phyloP scores from a whole-genome alignment of 2,888 invertebrate genomes.

The Cosmia pyralina region DNA sequence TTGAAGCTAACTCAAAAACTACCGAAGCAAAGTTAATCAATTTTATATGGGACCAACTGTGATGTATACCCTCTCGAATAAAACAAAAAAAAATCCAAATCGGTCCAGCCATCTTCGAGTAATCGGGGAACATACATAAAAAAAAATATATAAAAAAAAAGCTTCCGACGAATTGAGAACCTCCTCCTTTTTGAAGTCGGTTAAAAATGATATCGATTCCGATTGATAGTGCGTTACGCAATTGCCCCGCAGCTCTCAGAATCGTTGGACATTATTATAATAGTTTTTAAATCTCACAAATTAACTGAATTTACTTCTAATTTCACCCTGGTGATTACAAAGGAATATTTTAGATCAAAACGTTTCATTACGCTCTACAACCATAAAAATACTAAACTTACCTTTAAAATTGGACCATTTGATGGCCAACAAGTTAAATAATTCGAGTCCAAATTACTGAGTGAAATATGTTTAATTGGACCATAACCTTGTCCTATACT shows the following conservation, averaged over 20 bases:
- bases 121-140: too few species aligned
- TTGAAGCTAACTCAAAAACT: too few species aligned
- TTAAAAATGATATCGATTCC: too few species aligned
- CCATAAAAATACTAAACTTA: constrained; percentile 7
- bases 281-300: neutral
- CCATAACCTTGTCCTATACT: constrained; percentile 51
- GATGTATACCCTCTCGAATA: too few species aligned
- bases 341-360: neutral
- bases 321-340: neutral
- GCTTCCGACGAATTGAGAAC: too few species aligned
- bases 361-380: neutral
- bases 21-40: too few species aligned
- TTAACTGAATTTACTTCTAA: neutral
- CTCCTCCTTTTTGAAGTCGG: too few species aligned
- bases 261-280: neutral
- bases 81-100: too few species aligned
- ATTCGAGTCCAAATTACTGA: constrained; percentile 14
- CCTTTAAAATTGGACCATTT: constrained; percentile 2
- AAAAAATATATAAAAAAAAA: too few species aligned
- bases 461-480: constrained; percentile 22
- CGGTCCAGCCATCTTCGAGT: too few species aligned
- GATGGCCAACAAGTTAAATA: constrained; percentile 34
- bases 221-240: too few species aligned
- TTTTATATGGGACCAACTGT: too few species aligned
- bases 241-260: neutral